Evolutionary conservation across 2,797 vertebrate genomes (phyloP).

Genomic region (Hoplostethus atlanticus): DNA sequence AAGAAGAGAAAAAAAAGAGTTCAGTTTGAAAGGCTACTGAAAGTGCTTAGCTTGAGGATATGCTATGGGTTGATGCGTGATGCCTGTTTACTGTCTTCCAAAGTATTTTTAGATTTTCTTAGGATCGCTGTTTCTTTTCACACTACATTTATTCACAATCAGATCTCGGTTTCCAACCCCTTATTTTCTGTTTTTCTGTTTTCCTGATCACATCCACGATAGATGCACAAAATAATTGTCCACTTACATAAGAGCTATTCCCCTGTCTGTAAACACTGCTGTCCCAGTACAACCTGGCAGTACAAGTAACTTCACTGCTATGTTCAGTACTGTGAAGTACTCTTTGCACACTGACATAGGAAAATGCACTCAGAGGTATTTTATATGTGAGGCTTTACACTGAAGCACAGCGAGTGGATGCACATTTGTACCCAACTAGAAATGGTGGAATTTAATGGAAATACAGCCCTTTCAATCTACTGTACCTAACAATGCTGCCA

Average conservation of each 20-base stretch:
- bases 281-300: background rate
- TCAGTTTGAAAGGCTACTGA: slow-evolving; percentile 26
- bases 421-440: background rate
- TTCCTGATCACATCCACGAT: background rate
- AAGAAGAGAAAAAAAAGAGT: slow-evolving; percentile 18
- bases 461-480: background rate
- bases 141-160: background rate
- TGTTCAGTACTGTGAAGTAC: background rate
- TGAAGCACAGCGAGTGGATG: background rate
- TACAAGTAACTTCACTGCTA: background rate
- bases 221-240: background rate
- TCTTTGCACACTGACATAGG: background rate
- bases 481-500: background rate
- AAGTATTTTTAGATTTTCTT: background rate
- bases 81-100: background rate
- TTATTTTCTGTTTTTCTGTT: too few relatives aligned
- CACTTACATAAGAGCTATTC: background rate
- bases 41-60: slow-evolving; percentile 24
- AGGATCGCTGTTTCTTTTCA: background rate
- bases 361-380: background rate
- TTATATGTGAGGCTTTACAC: background rate
- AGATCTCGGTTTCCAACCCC: background rate
- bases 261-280: background rate
- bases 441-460: background rate
- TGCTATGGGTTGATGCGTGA: background rate